Conservation (phyloP, 2,113 vertebrate genomes). For the Carlito syrichta region DNA sequence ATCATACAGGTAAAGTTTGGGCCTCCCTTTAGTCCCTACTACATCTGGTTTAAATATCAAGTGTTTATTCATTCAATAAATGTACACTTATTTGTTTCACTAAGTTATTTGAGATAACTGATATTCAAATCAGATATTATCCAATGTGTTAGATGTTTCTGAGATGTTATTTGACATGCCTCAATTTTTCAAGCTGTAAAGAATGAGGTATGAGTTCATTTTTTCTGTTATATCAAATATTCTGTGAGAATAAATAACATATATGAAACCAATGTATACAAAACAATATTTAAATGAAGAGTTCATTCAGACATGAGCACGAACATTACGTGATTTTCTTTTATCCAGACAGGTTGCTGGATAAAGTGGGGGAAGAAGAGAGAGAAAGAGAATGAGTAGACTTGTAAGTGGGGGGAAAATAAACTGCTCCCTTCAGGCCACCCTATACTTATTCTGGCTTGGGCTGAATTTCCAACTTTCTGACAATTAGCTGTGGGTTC, state of each 20-base stretch:
- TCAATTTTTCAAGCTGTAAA: neutral
- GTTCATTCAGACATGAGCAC: neutral
- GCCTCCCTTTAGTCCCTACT: too few relatives aligned
- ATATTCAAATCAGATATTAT: neutral
- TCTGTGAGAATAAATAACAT: neutral
- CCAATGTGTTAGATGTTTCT: neutral
- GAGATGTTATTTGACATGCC: neutral
- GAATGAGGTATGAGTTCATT: neutral
- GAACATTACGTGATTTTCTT: too few relatives aligned
- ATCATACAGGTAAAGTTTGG: too few relatives aligned
- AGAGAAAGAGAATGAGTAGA: neutral
- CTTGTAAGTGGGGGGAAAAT: neutral
- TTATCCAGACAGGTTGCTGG: too few relatives aligned
- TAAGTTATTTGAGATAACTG: neutral
- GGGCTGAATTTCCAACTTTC: neutral
- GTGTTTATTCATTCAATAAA: neutral
- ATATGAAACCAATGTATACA: neutral
- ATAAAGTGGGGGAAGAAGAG: neutral
- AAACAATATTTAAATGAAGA: neutral
- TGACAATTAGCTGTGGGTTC: neutral
- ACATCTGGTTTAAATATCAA: too few relatives aligned
- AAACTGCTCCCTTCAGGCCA: neutral
- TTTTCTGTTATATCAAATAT: neutral
- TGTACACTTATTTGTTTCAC: neutral
- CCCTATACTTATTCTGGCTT: neutral